Base-by-base conservation (phyloP, 2,797 vertebrate genomes). In the Chiroxiphia lanceolata region DNA sequence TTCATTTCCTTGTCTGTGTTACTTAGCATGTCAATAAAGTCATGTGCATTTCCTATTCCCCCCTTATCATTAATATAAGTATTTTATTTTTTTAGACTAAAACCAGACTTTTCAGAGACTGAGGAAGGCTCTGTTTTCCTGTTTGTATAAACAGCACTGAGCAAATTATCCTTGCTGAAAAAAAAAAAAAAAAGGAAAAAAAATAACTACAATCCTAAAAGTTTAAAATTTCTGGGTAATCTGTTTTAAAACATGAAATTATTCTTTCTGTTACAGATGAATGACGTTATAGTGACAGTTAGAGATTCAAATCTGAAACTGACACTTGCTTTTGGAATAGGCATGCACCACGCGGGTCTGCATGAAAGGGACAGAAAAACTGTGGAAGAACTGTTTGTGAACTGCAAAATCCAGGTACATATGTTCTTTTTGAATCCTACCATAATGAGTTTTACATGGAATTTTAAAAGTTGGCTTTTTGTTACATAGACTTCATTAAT, bases 341-440 rank as follows among this genome's bases (percentile, higher is more conserved):
- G 99, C 77, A 99, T 99, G 98, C 99, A 99, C 95, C 99, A 99
- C 25, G 99, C 99, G 0, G 99, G 99, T 3, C 97, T 99, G 51
- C 99, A 99, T 29, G 99, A 99, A 83, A 98, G 99, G 83, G 99
- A 99, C 98, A 97, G 99, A 34, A 99, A 98, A 97, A 99, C 99
- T 8, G 99, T 99, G 77, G 99, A 99, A 95, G 99, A 99, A 95
- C 98, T 99, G 76, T 99, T 99, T 91, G 99, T 99, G 92, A 99
- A 99, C 97, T 99, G 99, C 97, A 99, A 99, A 98, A 99, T 99
- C 95, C 99, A 99, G 98, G 99, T 99, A 98, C n/a, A 26, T 51
- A 65, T 78, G 33, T 68, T 74, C 63, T 72, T 81, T 87, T 79
- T 92, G 34, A 57, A 34, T 93, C 31, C 64, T 64, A n/a, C 42